A percentile compares a stretch with the other conserved stretches of the same genome.
These are phyloP conservation scores for Philypnodon macrostomus DNA, from an alignment of 2,797 vertebrate species.

Conservation along the genomic window DNA sequence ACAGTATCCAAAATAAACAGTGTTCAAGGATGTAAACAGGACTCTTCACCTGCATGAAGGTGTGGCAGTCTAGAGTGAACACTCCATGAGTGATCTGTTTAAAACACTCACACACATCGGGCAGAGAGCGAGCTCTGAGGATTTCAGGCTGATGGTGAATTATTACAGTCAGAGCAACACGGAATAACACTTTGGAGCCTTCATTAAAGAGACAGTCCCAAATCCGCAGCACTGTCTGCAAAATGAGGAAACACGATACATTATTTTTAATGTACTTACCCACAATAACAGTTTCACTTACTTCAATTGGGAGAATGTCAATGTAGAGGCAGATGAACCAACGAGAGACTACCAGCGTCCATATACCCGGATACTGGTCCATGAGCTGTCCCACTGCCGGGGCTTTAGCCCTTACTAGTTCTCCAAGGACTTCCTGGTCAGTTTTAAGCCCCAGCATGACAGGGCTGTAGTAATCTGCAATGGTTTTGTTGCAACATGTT, in stretches of 20 bases:
- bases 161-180: conserved; percentile 90
- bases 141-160: conserved; percentile 86
- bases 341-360: conserved; percentile 90
- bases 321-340: conserved; percentile 98
- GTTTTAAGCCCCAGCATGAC: conserved; percentile 91
- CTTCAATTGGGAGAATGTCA: conserved; percentile 93
- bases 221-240: conserved; percentile 90
- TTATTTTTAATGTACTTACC: no score
- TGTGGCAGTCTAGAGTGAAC: conserved; percentile 88
- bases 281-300: conserved; percentile 49
- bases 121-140: conserved; percentile 81
- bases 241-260: conserved; percentile 21
- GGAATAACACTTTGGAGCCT: conserved; percentile 94
- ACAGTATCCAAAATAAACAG: conserved; percentile 3
- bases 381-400: conserved; percentile 88
- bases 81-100: conserved; percentile 86
- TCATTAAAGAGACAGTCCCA: conserved; percentile 97
- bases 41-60: conserved; percentile 87
- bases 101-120: conserved; percentile 88
- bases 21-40: not conserved
- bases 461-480: conserved; percentile 87
- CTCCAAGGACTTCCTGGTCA: conserved; percentile 91
- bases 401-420: conserved; percentile 88
- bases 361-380: conserved; percentile 85
- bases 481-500: not conserved